Base-by-base conservation (phyloP, 2,888 invertebrate species). In the Stramonita haemastoma region DNA sequence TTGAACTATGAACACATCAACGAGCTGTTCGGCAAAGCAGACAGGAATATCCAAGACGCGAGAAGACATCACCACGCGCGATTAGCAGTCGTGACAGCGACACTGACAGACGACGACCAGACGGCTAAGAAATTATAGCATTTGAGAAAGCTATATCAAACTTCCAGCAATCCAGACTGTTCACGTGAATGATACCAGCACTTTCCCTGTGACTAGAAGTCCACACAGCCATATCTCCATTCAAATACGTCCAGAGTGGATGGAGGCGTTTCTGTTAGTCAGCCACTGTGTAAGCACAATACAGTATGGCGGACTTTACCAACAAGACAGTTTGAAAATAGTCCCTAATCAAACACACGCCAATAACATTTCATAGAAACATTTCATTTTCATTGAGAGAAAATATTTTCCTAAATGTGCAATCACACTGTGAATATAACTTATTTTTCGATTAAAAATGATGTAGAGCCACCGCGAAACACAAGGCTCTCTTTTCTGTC, bases 241-340 rank as follows among this genome's bases (percentile, higher is more conserved):
- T 85, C 89, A 84, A 84, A 70, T 66, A 36, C 19, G n/a, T 46
- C 84, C 89, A 85, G 17, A 66, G 22, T 32, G n/a, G 11, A 26
- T 32, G 57, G 60, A 56, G 84, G 84, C 85, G 73, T 34, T 60
- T 73, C 85, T 77, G 79, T 32, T 32, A 56, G 60, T 34, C 36
- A 57, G 81, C 46, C 77, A 87, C 56, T 60, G 56, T 17, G 1
- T 60, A 83, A 81, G 26, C 79, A 86, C 84, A 85, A 87, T 84
- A 87, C 90, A 90, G 90, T 91, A 90, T 91, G 90, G 91, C 90
- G 91, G 90, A 90, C 86, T 87, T 87, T 86, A 90, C 90, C 89
- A 90, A 81, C 91, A 89, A 85, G 91, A 86, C 91, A 91, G 90
- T 91, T 91, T 90, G 89, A 91, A 91, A 91, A 90, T 91, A 91